Percentiles rank a stretch among this genome's conserved stretches.
Evolutionary conservation across 2,113 vertebrate genomes (phyloP).

Genomic region (Canis aureus): DNA sequence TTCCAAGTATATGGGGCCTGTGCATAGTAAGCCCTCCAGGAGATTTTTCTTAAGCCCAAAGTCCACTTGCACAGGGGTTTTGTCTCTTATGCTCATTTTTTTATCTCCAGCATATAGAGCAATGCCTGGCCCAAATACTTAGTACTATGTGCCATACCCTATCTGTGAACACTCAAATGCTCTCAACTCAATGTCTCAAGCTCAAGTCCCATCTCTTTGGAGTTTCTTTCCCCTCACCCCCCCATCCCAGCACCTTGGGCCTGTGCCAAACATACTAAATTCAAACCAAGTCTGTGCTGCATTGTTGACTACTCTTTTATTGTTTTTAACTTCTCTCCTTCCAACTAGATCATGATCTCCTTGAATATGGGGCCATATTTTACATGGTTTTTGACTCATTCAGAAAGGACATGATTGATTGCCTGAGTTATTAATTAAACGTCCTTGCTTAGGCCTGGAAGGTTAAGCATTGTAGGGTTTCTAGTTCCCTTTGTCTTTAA

Average conservation of each 20-base stretch:
- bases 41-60: background rate
- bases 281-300: background rate
- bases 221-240: background rate
- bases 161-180: background rate
- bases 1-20: background rate
- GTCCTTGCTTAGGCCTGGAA: background rate
- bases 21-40: background rate
- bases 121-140: background rate
- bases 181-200: background rate
- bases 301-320: background rate
- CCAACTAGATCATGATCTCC: background rate
- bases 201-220: background rate
- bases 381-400: conserved; percentile 18
- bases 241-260: background rate
- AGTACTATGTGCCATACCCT: background rate
- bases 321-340: background rate
- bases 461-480: background rate
- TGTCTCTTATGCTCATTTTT: background rate
- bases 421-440: background rate
- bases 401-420: conserved; percentile 21
- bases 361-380: background rate
- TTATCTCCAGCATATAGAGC: background rate
- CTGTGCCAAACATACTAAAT: background rate
- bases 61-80: background rate
- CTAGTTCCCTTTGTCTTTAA: background rate